Evolutionary conservation across 2,888 invertebrate species (phyloP).

Genomic region (Luperina testacea): DNA sequence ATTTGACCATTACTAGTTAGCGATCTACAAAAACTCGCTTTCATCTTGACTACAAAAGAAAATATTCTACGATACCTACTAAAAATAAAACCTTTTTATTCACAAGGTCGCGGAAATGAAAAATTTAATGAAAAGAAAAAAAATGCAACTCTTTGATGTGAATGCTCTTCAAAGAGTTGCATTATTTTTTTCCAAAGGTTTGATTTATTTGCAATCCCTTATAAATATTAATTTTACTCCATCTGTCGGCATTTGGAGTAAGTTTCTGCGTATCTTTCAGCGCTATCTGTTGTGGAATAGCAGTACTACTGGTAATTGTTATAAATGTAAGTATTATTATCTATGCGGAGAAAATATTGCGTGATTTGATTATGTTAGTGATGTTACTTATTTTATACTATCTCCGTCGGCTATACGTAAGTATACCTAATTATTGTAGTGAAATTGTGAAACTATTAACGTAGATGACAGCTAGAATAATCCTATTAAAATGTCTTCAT

Average conservation of each 20-base stretch:
- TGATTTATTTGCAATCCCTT: constrained; percentile 4
- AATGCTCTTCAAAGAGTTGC: background rate
- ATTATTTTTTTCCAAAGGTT: background rate
- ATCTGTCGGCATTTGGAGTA: constrained; percentile 38
- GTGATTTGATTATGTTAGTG: constrained; percentile 41
- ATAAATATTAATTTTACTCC: constrained; percentile 10
- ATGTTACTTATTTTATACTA: constrained; percentile 53
- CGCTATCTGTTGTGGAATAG: constrained; percentile 60
- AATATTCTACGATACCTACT: background rate
- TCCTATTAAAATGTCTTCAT: background rate
- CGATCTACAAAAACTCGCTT: background rate
- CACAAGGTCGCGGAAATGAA: background rate
- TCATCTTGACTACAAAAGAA: background rate
- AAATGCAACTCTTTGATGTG: background rate
- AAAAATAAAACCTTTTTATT: background rate
- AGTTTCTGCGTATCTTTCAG: background rate
- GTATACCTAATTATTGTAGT: constrained; percentile 15
- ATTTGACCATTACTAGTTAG: background rate
- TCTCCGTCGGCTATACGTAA: constrained; percentile 43
- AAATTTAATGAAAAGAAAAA: background rate
- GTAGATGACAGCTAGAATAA: constrained; percentile 27
- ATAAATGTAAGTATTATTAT: background rate
- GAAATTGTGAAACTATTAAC: constrained; percentile 14
- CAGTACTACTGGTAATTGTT: constrained; percentile 25
- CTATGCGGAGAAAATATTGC: constrained; percentile 19